Conservation (phyloP, 2,113 vertebrate genomes). For the Elaphurus davidianus region DNA sequence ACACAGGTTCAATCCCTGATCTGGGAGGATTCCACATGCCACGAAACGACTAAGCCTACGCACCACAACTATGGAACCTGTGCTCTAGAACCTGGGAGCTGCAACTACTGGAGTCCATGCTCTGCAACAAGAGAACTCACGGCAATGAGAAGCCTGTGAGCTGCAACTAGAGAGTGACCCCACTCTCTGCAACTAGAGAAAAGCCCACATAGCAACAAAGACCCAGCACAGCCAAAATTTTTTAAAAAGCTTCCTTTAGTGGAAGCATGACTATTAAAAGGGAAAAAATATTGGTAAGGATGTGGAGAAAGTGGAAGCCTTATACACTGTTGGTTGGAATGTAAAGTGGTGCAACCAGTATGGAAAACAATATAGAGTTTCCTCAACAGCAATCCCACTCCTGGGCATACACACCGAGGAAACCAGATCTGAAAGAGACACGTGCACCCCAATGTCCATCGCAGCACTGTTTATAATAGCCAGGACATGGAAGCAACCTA, state of each 20-base stretch:
- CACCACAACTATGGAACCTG: accelerated
- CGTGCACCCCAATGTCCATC: too few relatives aligned
- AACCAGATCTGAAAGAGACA: too few relatives aligned
- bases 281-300: neutral
- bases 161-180: neutral
- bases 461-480: too few relatives aligned
- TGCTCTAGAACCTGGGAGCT: neutral
- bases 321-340: neutral
- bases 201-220: neutral
- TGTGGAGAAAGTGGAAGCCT: neutral
- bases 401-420: too few relatives aligned
- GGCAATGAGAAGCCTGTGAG: neutral
- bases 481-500: too few relatives aligned
- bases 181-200: neutral
- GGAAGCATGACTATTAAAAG: neutral
- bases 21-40: neutral
- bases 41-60: neutral
- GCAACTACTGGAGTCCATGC: neutral
- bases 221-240: accelerated
- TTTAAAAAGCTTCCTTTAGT: neutral
- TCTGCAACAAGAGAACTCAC: neutral
- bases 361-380: neutral
- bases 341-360: neutral
- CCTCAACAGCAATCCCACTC: neutral
- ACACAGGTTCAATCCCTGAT: neutral